phyloP scores from a whole-genome alignment of 2,797 vertebrate species.

The Cottoperca gobio region DNA sequence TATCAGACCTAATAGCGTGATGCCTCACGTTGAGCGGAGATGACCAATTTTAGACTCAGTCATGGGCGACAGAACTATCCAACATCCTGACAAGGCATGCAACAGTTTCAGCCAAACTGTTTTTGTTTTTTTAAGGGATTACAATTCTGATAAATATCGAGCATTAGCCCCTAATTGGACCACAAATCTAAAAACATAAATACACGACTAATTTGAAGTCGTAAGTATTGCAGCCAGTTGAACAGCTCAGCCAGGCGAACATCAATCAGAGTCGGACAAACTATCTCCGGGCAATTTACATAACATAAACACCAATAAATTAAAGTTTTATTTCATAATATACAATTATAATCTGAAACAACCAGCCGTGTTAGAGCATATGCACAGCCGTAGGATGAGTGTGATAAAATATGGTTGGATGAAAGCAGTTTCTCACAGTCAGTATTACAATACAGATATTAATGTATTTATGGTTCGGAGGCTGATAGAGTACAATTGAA shows the following conservation, averaged over 20 bases:
- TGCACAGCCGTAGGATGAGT: conserved; percentile 18
- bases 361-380: conserved; percentile 23
- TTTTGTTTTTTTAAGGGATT: conserved; percentile 40
- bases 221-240: conserved; percentile 48
- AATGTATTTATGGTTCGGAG: conserved; percentile 35
- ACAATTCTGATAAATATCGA: conserved; percentile 41
- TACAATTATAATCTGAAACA: conserved; percentile 40
- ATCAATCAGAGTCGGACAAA: conserved; percentile 41
- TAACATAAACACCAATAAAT: conserved; percentile 45
- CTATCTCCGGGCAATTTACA: conserved; percentile 39
- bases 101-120: conserved; percentile 57
- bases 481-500: conserved; percentile 24
- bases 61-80: conserved; percentile 69
- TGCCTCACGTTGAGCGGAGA: conserved; percentile 59
- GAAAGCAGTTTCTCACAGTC: conserved; percentile 30
- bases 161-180: conserved; percentile 35
- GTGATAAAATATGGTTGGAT: conserved; percentile 33
- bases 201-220: conserved; percentile 56
- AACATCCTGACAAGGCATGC: conserved; percentile 51
- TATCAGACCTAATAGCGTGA: conserved; percentile 56
- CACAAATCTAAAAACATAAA: conserved; percentile 51
- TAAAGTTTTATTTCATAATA: conserved; percentile 41
- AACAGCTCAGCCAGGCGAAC: conserved; percentile 33
- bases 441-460: conserved; percentile 29
- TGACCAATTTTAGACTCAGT: conserved; percentile 71